Conservation (phyloP, 2,888 invertebrate species). For the Diaperis boleti region DNA sequence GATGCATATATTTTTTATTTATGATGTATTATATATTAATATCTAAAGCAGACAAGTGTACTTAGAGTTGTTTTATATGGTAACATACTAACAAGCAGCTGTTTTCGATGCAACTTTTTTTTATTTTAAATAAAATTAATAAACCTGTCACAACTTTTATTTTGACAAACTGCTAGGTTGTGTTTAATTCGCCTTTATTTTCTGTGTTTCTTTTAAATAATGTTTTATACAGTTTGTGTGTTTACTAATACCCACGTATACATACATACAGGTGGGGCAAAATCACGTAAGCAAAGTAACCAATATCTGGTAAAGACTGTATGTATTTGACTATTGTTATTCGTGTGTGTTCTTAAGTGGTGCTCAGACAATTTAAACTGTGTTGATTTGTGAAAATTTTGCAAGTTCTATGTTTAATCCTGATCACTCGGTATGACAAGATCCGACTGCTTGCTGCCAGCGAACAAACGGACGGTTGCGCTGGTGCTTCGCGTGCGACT, state of each 20-base stretch:
- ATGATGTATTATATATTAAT: slow-evolving; percentile 54
- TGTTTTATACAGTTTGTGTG: slow-evolving; percentile 62
- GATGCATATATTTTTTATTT: slow-evolving; percentile 48
- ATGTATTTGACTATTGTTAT: slow-evolving; percentile 67
- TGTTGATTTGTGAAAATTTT: slow-evolving; percentile 66
- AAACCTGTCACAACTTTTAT: slow-evolving; percentile 59
- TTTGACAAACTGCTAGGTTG: slow-evolving; percentile 63
- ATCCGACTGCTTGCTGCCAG: slow-evolving; percentile 63
- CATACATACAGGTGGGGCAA: slow-evolving; percentile 68
- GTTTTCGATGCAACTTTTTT: slow-evolving; percentile 57
- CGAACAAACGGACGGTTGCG: slow-evolving; percentile 36
- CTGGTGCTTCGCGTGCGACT: slow-evolving; percentile 28
- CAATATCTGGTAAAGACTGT: slow-evolving; percentile 67
- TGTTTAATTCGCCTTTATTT: slow-evolving; percentile 62
- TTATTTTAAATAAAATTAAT: slow-evolving; percentile 60
- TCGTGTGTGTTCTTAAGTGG: slow-evolving; percentile 67
- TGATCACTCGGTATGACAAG: slow-evolving; percentile 64
- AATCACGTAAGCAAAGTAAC: slow-evolving; percentile 68
- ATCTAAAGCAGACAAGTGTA: slow-evolving; percentile 59
- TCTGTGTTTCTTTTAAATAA: slow-evolving; percentile 59
- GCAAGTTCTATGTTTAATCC: slow-evolving; percentile 66
- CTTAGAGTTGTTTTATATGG: slow-evolving; percentile 62
- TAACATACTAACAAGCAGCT: slow-evolving; percentile 63
- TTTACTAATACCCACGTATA: slow-evolving; percentile 68
- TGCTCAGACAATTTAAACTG: slow-evolving; percentile 66